Percentiles rank a stretch among this genome's conserved stretches.
phyloP scores from a whole-genome alignment of 1,140 invertebrate species.

The Sycobia sp. region DNA sequence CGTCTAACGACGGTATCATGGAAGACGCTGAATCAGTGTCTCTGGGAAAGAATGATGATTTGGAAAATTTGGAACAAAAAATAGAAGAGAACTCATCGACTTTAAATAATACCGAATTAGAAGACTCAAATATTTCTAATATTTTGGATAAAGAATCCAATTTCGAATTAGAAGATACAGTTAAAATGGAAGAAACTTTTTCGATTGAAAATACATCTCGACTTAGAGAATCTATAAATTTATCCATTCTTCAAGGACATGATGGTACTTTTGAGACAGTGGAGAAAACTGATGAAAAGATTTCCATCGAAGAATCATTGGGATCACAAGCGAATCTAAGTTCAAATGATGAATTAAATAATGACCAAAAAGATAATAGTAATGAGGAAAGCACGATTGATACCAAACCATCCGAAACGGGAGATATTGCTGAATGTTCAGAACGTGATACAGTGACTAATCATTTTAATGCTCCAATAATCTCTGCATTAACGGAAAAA shows the following conservation, averaged over 20 bases:
- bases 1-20: too few relatives aligned
- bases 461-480: not conserved
- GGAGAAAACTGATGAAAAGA: not conserved
- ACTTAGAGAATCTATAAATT: not conserved
- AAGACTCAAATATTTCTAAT: not conserved
- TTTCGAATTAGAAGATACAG: slow-evolving; percentile 20
- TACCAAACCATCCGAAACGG: not conserved
- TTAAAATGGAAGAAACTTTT: slow-evolving; percentile 31
- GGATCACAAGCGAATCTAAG: not conserved
- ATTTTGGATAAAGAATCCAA: slow-evolving; percentile 11
- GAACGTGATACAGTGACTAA: not conserved
- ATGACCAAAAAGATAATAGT: not conserved
- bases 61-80: too few relatives aligned
- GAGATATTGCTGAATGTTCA: not conserved
- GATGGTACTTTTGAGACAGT: not conserved
- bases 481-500: not conserved
- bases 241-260: too few relatives aligned
- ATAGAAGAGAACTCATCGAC: not conserved
- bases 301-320: not conserved
- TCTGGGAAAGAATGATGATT: not conserved
- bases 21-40: too few relatives aligned
- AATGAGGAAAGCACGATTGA: not conserved
- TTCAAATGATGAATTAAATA: not conserved
- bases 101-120: not conserved
- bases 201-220: slow-evolving; percentile 29